phyloP scores from a whole-genome alignment of 2,113 vertebrate species.

The Prolemur simus region DNA sequence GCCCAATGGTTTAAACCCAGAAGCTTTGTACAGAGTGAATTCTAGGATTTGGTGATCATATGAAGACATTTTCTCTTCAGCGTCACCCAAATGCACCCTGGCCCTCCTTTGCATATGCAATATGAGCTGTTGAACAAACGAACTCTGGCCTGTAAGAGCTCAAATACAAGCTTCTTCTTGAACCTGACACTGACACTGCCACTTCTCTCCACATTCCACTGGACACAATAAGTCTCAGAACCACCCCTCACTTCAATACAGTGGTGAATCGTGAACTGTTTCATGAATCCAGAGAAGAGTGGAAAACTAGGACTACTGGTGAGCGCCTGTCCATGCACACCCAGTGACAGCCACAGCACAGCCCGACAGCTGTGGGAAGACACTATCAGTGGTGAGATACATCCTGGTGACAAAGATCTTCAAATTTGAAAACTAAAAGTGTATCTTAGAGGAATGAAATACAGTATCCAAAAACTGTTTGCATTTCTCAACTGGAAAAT shows the following conservation, averaged over 20 bases:
- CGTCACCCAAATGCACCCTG: not conserved
- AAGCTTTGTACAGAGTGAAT: not conserved
- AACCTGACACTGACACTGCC: fast-evolving
- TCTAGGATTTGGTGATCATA: not conserved
- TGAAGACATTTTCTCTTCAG: not conserved
- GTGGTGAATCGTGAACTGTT: fast-evolving
- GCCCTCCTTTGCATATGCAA: not conserved
- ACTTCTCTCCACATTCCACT: fast-evolving
- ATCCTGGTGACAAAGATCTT: not conserved
- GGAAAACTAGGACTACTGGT: not conserved
- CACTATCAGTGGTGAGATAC: not conserved
- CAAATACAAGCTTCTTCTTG: not conserved
- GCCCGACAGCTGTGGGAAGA: fast-evolving
- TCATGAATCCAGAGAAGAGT: not conserved
- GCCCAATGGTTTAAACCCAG: not conserved
- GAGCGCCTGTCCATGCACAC: fast-evolving
- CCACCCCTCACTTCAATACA: too few species aligned
- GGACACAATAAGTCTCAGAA: not conserved
- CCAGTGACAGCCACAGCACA: fast-evolving
- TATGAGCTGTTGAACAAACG: not conserved
- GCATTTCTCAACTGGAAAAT: not conserved
- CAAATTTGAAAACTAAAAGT: not conserved
- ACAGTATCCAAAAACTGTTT: not conserved
- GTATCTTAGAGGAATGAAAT: not conserved
- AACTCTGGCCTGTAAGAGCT: fast-evolving